Evolutionary conservation across 1,140 invertebrate genomes (phyloP).

Genomic region (Brachionus calyciflorus): DNA sequence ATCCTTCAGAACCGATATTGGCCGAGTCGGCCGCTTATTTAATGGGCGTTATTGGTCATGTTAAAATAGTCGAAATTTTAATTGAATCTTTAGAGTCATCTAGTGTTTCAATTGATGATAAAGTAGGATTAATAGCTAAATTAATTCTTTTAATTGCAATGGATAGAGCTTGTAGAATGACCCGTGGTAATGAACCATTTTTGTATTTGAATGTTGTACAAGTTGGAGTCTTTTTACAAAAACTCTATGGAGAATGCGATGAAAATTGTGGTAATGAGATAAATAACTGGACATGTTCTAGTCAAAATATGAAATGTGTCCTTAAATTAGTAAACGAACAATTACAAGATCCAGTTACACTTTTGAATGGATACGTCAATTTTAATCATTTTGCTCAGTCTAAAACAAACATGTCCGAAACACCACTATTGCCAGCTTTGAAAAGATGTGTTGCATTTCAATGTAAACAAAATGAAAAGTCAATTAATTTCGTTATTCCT

Average conservation of each 20-base stretch:
- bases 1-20: not conserved
- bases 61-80: not conserved
- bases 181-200: not conserved
- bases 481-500: constrained; percentile 3
- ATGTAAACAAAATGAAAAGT: not conserved
- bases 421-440: not conserved
- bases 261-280: not conserved
- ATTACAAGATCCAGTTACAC: not conserved
- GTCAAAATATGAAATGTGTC: not conserved
- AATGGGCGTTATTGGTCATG: not conserved
- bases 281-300: not conserved
- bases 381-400: not conserved
- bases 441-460: not conserved
- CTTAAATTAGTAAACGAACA: not conserved
- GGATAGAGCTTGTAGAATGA: not conserved
- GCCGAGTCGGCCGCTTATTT: not conserved
- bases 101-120: not conserved
- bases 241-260: not conserved
- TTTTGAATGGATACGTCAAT: not conserved
- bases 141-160: not conserved
- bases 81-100: not conserved
- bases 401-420: not conserved
- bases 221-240: not conserved
- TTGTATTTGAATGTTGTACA: not conserved
- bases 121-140: not conserved